A percentile compares a stretch with the other conserved stretches of the same genome.
These are phyloP conservation scores for Cryptotermes secundus DNA, from an alignment of 1,140 invertebrate species.

Conservation along the genomic window DNA sequence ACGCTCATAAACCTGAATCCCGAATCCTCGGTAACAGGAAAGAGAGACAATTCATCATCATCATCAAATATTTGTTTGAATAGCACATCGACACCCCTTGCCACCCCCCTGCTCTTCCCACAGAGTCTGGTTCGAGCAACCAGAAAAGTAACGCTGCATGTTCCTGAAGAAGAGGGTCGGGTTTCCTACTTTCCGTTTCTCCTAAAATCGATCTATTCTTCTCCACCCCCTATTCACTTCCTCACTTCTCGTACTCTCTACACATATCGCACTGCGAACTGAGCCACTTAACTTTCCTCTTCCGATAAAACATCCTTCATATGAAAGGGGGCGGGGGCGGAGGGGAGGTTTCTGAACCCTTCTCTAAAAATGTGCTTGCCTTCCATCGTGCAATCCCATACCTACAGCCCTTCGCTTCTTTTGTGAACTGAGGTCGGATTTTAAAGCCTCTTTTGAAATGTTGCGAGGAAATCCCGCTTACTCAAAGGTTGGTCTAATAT, in stretches of 20 bases:
- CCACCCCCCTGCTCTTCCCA: background rate
- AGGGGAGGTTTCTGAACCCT: constrained; percentile 11
- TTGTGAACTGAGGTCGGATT: constrained; percentile 6
- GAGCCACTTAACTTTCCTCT: background rate
- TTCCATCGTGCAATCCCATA: constrained; percentile 9
- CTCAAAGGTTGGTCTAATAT: constrained; percentile 11
- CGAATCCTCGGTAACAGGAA: too few relatives aligned
- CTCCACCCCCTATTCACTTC: background rate
- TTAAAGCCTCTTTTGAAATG: constrained; percentile 17
- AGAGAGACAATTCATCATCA: too few relatives aligned
- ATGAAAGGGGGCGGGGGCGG: background rate
- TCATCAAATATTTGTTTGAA: too few relatives aligned
- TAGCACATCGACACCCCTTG: too few relatives aligned
- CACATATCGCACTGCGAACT: background rate
- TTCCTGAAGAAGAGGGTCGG: background rate
- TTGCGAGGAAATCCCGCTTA: background rate
- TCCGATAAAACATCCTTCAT: constrained; percentile 14
- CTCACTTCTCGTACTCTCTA: background rate
- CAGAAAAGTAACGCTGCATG: constrained; percentile 10
- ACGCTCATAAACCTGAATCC: too few relatives aligned
- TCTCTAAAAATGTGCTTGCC: too few relatives aligned
- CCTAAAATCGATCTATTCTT: constrained; percentile 7
- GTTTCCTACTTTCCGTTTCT: background rate
- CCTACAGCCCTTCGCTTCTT: background rate
- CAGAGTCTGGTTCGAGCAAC: background rate